phyloP scores from a whole-genome alignment of 2,113 vertebrate species.

The Caranx melampygus region DNA sequence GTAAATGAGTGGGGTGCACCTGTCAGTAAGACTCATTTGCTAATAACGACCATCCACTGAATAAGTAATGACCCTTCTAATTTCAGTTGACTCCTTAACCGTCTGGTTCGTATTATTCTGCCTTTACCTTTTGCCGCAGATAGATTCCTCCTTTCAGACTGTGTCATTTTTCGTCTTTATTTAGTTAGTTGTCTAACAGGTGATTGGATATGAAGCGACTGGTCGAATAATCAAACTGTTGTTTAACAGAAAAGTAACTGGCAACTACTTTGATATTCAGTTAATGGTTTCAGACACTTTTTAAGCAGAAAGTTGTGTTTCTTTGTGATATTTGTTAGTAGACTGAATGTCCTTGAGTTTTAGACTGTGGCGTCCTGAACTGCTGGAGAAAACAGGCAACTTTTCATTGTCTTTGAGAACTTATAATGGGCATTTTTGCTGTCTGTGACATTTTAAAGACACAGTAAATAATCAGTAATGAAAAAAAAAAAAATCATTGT shows the following conservation, averaged over 20 bases:
- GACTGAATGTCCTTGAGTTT: background rate
- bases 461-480: background rate
- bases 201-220: background rate
- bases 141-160: slow-evolving; percentile 78
- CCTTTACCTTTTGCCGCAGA: slow-evolving; percentile 80
- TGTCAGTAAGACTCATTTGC: slow-evolving; percentile 79
- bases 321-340: background rate
- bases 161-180: slow-evolving; percentile 14
- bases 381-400: too few species aligned
- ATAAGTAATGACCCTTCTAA: slow-evolving; percentile 78
- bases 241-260: background rate
- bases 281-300: background rate
- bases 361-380: background rate
- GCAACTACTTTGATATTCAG: background rate
- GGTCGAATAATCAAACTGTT: background rate
- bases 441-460: too few species aligned
- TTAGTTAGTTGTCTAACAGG: slow-evolving; percentile 14
- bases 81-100: slow-evolving; percentile 72
- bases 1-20: slow-evolving; percentile 81
- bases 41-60: slow-evolving; percentile 79
- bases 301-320: background rate
- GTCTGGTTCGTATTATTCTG: slow-evolving; percentile 70
- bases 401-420: too few species aligned
- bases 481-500: background rate
- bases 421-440: too few species aligned